Base-by-base conservation (phyloP, 2,888 invertebrate species). In the Brassicogethes aeneus region DNA sequence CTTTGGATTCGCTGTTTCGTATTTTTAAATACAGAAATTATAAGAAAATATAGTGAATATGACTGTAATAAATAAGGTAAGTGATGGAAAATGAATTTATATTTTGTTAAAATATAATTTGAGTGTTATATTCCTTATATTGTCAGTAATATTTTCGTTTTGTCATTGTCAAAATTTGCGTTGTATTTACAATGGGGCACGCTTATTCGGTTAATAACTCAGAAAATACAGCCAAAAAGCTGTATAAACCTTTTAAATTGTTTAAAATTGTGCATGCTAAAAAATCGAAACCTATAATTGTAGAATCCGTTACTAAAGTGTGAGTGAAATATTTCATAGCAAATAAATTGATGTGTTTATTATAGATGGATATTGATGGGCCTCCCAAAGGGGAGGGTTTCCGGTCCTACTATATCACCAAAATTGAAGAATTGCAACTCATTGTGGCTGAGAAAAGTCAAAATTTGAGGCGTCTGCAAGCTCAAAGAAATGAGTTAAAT, bases 401-500 rank as follows among this genome's bases (percentile, higher is more conserved):
- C 62, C 84, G 92, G 48, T 89, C 92, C 0, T 99, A 99, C 70
- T 99, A 96, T 64, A 86, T 93, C 55, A 93, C 94, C 37, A 97
- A 99, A 73, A 96, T 96, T 47, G 97, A 99, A 69, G 96, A 97
- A 68, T 73, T 97, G 15, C 94, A 95, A 68, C 75, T 96, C 40
- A 80, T 91, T 54, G 94, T 97, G 3, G 90, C 93, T n/a, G 96
- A 97, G 59, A 97, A 97, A 64, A 89, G 91, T 54, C 96, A 96
- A 70, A 97, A 99, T 71, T 75, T 99, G 37, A 79, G 97, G 40
- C 85, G 99, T 65, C 72, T 99, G 46, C 96, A 97, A 72, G 99
- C 99, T 12, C 97, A 99, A 66, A 78, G 97, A 52, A 99, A 99
- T 76, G 97, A 99, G 68, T 80, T 99, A 1, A 99, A 99, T 71